A percentile compares a stretch with the other conserved stretches of the same genome.
These are phyloP conservation scores for Rhadina sibilatrix DNA, from an alignment of 2,113 vertebrate genomes.

Conservation along the genomic window DNA sequence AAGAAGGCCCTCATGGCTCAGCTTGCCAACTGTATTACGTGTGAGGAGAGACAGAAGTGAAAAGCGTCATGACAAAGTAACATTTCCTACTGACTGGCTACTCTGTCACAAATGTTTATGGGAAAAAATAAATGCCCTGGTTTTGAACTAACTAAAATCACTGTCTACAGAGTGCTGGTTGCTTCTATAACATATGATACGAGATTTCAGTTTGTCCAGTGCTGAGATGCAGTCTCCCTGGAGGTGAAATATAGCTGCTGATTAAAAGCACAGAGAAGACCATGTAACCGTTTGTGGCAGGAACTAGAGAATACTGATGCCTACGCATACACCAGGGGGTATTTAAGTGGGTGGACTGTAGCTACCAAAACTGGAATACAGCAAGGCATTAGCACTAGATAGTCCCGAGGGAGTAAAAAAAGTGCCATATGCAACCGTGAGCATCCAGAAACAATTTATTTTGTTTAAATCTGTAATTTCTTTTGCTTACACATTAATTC, in stretches of 20 bases:
- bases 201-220: neutral
- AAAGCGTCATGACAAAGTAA: neutral
- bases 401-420: neutral
- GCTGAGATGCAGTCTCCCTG: neutral
- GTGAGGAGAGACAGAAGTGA: neutral
- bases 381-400: neutral
- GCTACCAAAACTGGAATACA: constrained; percentile 25
- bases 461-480: neutral
- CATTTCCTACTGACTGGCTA: neutral
- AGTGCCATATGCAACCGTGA: neutral
- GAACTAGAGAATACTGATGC: neutral
- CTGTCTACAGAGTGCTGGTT: neutral
- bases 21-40: neutral
- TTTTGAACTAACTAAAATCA: neutral
- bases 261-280: constrained; percentile 2
- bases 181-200: neutral
- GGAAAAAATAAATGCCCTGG: neutral
- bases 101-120: neutral
- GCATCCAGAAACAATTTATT: neutral
- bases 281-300: neutral
- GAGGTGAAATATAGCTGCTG: constrained; percentile 11
- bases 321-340: neutral
- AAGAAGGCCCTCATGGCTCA: neutral
- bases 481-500: neutral
- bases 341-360: constrained; percentile 33